phyloP scores from a whole-genome alignment of 2,888 invertebrate genomes.

The Ennomos fuscantarius region DNA sequence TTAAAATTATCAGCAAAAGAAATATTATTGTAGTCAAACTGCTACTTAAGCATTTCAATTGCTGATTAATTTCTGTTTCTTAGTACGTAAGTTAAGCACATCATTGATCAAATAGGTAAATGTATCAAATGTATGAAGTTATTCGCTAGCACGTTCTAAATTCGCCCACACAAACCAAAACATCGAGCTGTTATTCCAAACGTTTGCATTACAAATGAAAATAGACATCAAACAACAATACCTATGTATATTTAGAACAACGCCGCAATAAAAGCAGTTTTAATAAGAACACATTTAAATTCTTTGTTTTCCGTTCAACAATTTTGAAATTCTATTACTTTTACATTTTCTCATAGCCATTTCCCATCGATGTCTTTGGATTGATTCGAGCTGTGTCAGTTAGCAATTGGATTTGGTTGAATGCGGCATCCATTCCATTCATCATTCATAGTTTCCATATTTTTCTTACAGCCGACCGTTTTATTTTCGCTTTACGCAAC shows the following conservation, averaged over 20 bases:
- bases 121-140: too few relatives aligned
- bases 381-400: constrained; percentile 65
- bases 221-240: constrained; percentile 7
- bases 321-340: neutral
- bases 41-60: too few relatives aligned
- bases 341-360: constrained; percentile 17
- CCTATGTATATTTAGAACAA: constrained; percentile 4
- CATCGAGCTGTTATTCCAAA: constrained; percentile 3
- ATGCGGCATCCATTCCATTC: constrained; percentile 54
- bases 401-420: constrained; percentile 70
- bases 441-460: constrained; percentile 31
- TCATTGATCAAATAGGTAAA: too few relatives aligned
- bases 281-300: neutral
- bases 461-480: constrained; percentile 50
- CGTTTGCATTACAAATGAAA: constrained; percentile 4
- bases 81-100: too few relatives aligned
- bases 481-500: constrained; percentile 47
- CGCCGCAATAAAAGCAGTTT: neutral
- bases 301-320: neutral
- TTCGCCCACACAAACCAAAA: constrained; percentile 8
- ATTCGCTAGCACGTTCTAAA: neutral
- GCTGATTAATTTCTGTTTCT: too few relatives aligned
- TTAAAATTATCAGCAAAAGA: too few relatives aligned
- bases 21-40: too few relatives aligned
- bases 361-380: constrained; percentile 53